Evolutionary conservation across 2,888 invertebrate species (phyloP), one percentile per base, ranked within the genome.

Genomic region (Ectemnius cavifrons): DNA sequence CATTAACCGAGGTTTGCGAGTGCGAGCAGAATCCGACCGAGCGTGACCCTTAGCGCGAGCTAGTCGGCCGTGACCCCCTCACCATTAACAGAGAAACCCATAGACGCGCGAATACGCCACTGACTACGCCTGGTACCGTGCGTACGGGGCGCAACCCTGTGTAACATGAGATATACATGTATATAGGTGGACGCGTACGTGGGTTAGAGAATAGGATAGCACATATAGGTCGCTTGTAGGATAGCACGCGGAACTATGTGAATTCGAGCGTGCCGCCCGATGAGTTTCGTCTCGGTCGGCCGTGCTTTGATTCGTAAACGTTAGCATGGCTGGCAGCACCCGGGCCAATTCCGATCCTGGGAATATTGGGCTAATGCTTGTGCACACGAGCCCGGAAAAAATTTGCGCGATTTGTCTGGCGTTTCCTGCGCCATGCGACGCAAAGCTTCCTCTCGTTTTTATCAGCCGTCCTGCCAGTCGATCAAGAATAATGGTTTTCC

Each of bases 31-130:
- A 80, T 80, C 82, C 86, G 85, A 77, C 85, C 80, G 84, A 88
- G 88, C 88, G 86, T 89, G 88, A 89, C 86, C 86, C 88, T 86
- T 86, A 85, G 85, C 86, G 83, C 85, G 84, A 81, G 68, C 85
- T 84, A 88, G 85, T 88, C 89, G 88, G 82, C 88, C 89, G 84
- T 89, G 87, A 87, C 88, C 86, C 88, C 86, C 85, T 84, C 82
- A 58, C 56, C 49, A 63, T 60, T 46, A 23, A 60, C 56, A 13
- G 45, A 14, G 18, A 16, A 20, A 59, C 78, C 62, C 68, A 76
- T 75, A 75, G 64, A 63, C 73, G 66, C 73, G 65, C 57, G 57
- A 70, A 56, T 65, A 58, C 74, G 63, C 67, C 52, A 61, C 59
- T 65, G 67, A 37, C 62, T 69, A 64, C 49, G 18, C 65, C 16